These are phyloP conservation scores for Syrrhaptes paradoxus DNA, from an alignment of 2,113 vertebrate species.

Conservation along the genomic window DNA sequence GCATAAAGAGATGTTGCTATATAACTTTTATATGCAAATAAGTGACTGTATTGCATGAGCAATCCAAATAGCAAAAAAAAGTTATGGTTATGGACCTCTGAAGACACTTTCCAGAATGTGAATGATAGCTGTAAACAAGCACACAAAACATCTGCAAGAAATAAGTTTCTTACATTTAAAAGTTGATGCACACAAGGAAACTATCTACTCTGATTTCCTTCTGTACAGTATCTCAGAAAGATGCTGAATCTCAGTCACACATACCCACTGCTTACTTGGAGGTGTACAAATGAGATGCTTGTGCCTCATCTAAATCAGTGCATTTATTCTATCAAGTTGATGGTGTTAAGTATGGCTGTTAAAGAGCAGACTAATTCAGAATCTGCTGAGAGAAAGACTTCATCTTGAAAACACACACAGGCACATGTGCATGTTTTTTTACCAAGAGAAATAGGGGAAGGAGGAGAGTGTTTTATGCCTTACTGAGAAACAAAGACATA, in stretches of 20 bases:
- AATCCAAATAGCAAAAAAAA: background rate
- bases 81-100: background rate
- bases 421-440: accelerated
- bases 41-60: background rate
- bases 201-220: background rate
- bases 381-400: background rate
- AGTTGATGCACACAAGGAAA: background rate
- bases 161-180: background rate
- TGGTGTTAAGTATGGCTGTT: background rate
- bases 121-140: background rate
- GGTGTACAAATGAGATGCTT: background rate
- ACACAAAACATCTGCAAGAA: background rate
- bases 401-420: background rate
- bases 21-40: background rate
- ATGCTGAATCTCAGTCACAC: background rate
- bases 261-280: background rate
- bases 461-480: background rate
- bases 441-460: background rate
- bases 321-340: background rate
- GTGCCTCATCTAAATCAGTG: background rate
- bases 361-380: background rate
- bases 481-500: background rate
- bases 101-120: background rate
- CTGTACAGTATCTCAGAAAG: background rate
- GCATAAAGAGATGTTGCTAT: background rate